Evolutionary conservation across 2,797 vertebrate species (phyloP), one percentile per base, ranked within the genome.

Genomic region (Cichlasoma orientale): DNA sequence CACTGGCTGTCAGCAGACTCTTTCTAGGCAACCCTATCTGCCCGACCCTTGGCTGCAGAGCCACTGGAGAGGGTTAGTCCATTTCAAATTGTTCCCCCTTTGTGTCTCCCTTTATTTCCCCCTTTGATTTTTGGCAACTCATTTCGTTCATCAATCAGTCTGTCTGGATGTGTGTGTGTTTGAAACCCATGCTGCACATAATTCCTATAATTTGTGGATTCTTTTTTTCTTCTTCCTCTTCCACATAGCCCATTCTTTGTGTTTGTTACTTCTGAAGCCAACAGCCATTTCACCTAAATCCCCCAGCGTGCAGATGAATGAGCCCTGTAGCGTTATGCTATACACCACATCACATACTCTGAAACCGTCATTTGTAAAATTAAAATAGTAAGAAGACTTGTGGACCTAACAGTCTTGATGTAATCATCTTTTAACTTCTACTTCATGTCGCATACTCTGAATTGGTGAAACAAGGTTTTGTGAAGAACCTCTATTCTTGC

Each of bases 1-100:
- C 95, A 96, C 94, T 93, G 93, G 92, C 95, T 96, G 96, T 96
- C 96, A 95, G 92, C 94, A 90, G 89, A 91, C 93, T 96, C 95
- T 95, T 95, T 96, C 93, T 90, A 92, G 90, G 94, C 92, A 96
- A 96, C 94, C 94, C 95, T 94, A 96, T 95, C 95, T 94, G 91
- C 78, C 88, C 94, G 90, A 94, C 93, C 92, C 92, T 92, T 91
- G 92, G 94, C 94, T 94, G 90, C 88, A 90, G 93, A 94, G 93
- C 92, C 89, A 95, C 90, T 88, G 88, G 92, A 93, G 94, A 94
- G 86, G 90, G 91, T 94, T 92, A 91, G 94, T 91, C 92, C 85
- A 93, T 96, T 95, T 95, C 92, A 95, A 96, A 95, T 94, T 94
- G 93, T 86, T 73, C 88, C 90, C 89, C 85, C 85, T 93, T 94